Percentiles rank a stretch among this genome's conserved stretches.
Conservation (phyloP, 2,888 invertebrate species). For the Schizaphis graminum region DNA sequence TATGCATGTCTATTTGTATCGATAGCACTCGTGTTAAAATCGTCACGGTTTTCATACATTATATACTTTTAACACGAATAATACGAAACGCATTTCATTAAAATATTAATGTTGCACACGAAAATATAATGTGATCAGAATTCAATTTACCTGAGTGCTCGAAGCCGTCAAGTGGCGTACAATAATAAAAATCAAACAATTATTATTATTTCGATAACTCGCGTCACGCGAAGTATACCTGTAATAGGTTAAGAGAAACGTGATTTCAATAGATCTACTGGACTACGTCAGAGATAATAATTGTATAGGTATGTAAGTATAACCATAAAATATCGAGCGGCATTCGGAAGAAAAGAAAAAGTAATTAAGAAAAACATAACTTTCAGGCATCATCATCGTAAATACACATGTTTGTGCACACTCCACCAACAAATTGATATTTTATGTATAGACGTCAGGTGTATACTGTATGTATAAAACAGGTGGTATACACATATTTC, state of each 20-base stretch:
- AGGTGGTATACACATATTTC: background rate
- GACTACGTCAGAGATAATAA: background rate
- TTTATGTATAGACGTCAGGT: background rate
- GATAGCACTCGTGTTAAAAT: background rate
- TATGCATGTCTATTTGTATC: background rate
- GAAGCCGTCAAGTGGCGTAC: background rate
- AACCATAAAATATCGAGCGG: background rate
- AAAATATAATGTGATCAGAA: background rate
- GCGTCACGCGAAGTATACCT: background rate
- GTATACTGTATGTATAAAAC: background rate
- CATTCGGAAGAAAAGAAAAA: background rate
- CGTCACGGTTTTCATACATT: background rate
- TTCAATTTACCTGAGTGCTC: background rate
- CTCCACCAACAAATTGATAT: background rate
- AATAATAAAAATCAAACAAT: background rate
- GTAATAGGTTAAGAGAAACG: background rate
- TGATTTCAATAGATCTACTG: background rate
- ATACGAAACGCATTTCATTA: background rate
- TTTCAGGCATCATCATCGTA: background rate
- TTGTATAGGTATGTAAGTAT: too few relatives aligned
- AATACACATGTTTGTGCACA: background rate
- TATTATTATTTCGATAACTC: background rate
- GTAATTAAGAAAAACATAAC: background rate
- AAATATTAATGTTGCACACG: background rate
- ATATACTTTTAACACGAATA: background rate